phyloP scores from a whole-genome alignment of 2,113 vertebrate genomes.

The Scatophagus argus region DNA sequence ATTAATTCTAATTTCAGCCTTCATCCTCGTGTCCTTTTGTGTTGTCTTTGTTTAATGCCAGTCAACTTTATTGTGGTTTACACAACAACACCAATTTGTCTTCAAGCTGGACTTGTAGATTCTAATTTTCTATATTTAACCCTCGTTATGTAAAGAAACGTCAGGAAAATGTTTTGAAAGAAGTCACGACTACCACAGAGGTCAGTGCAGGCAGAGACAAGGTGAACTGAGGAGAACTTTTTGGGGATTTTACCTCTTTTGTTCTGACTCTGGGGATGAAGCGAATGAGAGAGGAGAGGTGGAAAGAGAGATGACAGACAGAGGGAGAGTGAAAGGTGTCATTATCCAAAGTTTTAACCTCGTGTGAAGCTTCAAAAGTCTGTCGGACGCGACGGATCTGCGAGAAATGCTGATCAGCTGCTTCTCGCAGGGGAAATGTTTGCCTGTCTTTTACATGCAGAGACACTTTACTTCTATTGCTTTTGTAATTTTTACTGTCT shows the following conservation, averaged over 20 bases:
- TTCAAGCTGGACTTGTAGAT: too few species aligned
- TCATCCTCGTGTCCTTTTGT: too few species aligned
- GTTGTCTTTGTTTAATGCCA: too few species aligned
- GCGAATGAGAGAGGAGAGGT: neutral
- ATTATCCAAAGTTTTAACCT: constrained; percentile 31
- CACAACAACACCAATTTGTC: too few species aligned
- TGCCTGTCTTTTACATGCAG: constrained; percentile 11
- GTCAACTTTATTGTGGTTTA: too few species aligned
- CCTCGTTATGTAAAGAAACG: too few species aligned
- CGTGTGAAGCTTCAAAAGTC: constrained; percentile 13
- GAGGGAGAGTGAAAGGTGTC: constrained; percentile 21
- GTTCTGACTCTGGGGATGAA: neutral
- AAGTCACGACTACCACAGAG: neutral
- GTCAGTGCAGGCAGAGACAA: neutral
- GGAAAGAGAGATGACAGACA: neutral
- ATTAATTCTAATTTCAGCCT: too few species aligned
- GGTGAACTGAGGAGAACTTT: neutral
- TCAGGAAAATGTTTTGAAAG: neutral
- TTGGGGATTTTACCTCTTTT: neutral
- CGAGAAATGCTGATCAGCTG: constrained; percentile 21
- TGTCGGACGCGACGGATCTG: neutral
- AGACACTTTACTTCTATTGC: neutral
- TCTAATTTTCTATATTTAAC: neutral
- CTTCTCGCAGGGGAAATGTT: constrained; percentile 11
- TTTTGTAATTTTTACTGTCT: too few species aligned